phyloP scores from a whole-genome alignment of 2,888 invertebrate genomes.

The Hartigia nigra region DNA sequence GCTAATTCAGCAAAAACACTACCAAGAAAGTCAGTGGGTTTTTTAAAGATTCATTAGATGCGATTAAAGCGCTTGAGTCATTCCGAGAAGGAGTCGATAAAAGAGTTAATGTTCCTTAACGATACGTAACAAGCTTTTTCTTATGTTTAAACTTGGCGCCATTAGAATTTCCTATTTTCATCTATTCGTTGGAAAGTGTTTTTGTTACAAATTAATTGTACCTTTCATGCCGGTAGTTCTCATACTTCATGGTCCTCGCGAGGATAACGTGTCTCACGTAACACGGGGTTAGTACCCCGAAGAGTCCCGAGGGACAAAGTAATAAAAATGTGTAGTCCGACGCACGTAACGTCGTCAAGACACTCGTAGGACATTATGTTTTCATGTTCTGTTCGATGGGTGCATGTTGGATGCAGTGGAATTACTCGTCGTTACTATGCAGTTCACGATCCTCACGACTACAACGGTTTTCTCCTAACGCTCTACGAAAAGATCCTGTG shows the following conservation, averaged over 20 bases:
- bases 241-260: background rate
- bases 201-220: background rate
- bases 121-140: background rate
- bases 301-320: background rate
- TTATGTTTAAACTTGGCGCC: background rate
- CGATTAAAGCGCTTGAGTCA: background rate
- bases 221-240: background rate
- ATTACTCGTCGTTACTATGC: conserved; percentile 37
- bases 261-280: background rate
- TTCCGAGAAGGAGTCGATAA: background rate
- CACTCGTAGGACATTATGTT: conserved; percentile 7
- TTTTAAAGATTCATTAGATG: background rate
- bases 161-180: background rate
- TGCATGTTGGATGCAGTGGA: conserved; percentile 23
- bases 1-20: background rate
- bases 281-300: background rate
- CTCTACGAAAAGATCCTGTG: conserved; percentile 23
- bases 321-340: conserved; percentile 3
- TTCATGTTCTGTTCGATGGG: conserved; percentile 14
- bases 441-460: conserved; percentile 27
- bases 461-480: conserved; percentile 23
- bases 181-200: background rate
- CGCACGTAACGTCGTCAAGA: conserved; percentile 7
- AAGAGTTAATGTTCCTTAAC: background rate
- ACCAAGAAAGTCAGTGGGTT: background rate